A percentile compares a stretch with the other conserved stretches of the same genome.
phyloP scores from a whole-genome alignment of 2,113 vertebrate genomes.

The Hippocampus guttulatus region DNA sequence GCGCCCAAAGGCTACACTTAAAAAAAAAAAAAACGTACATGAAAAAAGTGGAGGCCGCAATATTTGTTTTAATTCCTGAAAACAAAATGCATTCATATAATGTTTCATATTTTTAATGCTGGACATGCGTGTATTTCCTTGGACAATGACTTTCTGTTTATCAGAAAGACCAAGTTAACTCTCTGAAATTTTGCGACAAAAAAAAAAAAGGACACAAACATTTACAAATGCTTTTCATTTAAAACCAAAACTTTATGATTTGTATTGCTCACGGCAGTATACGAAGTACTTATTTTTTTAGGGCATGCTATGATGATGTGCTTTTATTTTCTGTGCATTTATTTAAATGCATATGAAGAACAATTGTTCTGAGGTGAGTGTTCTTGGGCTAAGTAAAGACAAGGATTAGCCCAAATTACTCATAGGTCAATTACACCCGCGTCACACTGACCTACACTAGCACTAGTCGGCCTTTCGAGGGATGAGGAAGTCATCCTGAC shows the following conservation, averaged over 20 bases:
- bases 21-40: neutral
- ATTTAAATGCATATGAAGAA: neutral
- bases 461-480: neutral
- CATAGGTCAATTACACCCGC: conserved; percentile 23
- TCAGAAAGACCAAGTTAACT: too few species aligned
- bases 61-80: conserved; percentile 12
- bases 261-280: neutral
- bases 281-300: neutral
- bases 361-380: neutral
- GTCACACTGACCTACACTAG: conserved; percentile 52
- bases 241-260: neutral
- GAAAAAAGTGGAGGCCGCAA: neutral
- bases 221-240: neutral
- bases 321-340: neutral
- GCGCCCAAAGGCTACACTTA: conserved; percentile 44
- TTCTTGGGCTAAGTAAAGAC: conserved; percentile 1
- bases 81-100: neutral
- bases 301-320: neutral
- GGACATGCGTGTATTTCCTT: neutral
- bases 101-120: neutral
- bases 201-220: too few species aligned
- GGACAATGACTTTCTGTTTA: neutral
- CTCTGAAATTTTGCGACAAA: too few species aligned
- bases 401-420: conserved; percentile 34
- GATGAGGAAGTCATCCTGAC: neutral